Conservation (phyloP, 1,140 invertebrate species). For the Sinella curviseta region DNA sequence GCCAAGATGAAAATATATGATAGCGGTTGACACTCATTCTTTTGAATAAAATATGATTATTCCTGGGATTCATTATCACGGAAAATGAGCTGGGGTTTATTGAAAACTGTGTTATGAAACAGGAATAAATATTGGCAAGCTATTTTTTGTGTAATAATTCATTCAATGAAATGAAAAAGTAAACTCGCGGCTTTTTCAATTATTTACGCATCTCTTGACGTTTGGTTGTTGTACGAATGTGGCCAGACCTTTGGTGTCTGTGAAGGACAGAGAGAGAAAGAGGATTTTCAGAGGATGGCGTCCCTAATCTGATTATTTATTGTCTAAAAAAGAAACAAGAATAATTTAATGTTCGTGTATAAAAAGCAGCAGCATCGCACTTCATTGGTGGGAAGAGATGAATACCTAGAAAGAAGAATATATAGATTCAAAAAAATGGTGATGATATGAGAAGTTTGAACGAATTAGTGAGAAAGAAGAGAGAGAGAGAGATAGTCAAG, state of each 20-base stretch:
- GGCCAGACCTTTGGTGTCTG: background rate
- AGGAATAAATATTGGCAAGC: background rate
- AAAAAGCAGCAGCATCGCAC: background rate
- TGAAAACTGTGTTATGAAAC: no score
- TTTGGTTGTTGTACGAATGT: no score
- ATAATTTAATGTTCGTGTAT: background rate
- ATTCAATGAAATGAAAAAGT: background rate
- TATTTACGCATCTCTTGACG: constrained; percentile 3
- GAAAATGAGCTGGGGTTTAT: no score
- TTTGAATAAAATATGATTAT: no score
- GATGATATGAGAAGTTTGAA: background rate
- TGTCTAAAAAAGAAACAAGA: background rate
- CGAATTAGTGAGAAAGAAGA: no score
- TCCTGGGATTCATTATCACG: no score
- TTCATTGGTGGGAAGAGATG: no score
- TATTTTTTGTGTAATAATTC: background rate
- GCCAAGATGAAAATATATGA: background rate
- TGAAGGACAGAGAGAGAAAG: no score
- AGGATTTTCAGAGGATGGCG: background rate
- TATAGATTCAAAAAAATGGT: background rate
- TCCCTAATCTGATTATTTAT: constrained; percentile 24
- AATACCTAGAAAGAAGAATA: no score
- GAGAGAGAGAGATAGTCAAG: background rate
- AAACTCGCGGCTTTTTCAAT: background rate
- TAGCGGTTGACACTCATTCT: no score